Evolutionary conservation across 2,113 vertebrate species (phyloP).

Genomic region (Pedionomus torquatus): DNA sequence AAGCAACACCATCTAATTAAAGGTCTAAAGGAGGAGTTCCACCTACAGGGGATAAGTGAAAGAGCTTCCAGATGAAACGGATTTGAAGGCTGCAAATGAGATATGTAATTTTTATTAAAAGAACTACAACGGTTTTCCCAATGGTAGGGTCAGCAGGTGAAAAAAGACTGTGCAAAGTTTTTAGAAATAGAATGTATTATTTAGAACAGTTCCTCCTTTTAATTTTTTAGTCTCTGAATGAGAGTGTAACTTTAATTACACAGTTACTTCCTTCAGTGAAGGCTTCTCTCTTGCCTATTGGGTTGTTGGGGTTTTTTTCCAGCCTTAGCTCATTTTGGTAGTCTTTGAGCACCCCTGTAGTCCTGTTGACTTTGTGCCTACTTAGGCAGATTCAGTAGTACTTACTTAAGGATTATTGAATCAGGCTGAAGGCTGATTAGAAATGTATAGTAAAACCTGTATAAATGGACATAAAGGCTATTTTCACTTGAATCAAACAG

Average conservation of each 20-base stretch:
- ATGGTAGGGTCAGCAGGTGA: conserved; percentile 38
- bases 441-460: neutral
- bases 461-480: neutral
- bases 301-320: neutral
- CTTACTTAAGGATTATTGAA: neutral
- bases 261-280: neutral
- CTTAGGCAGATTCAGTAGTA: neutral
- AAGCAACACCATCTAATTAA: conserved; percentile 65
- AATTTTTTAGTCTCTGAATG: neutral
- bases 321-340: neutral
- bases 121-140: conserved; percentile 15
- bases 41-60: conserved; percentile 40
- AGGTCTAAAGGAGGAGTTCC: conserved; percentile 15
- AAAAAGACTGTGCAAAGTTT: conserved; percentile 33
- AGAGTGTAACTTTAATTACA: conserved; percentile 3
- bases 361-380: neutral
- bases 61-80: conserved; percentile 28
- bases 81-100: conserved; percentile 33
- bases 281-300: neutral
- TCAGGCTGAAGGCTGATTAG: neutral
- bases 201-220: neutral
- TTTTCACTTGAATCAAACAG: neutral
- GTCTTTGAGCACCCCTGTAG: neutral
- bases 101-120: conserved; percentile 49
- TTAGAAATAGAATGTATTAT: conserved; percentile 29